Percentiles rank a stretch among this genome's conserved stretches.
These are phyloP conservation scores for Anniella stebbinsi DNA, from an alignment of 2,797 vertebrate species.

Conservation along the genomic window DNA sequence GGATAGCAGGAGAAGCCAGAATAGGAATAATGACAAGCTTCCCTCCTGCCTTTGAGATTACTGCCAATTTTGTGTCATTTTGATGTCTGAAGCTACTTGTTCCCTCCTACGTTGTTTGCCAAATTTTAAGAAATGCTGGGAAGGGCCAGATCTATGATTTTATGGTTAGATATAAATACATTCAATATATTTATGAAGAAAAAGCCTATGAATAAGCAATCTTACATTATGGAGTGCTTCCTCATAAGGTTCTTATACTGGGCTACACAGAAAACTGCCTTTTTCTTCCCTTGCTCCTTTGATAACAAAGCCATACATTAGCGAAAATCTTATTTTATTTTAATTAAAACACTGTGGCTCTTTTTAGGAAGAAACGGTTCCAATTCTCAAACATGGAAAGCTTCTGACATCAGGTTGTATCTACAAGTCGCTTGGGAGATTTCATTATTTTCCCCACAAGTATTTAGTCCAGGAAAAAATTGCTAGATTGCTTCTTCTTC, in stretches of 20 bases:
- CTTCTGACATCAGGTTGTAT: background rate
- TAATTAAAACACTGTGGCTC: background rate
- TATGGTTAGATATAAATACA: background rate
- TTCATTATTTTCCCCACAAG: background rate
- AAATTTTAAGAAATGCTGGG: background rate
- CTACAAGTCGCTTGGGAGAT: background rate
- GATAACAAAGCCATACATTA: background rate
- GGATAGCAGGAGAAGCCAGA: background rate
- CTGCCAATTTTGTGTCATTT: background rate
- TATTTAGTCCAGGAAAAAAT: background rate
- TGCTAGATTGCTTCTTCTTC: background rate
- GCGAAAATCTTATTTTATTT: background rate
- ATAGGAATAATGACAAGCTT: background rate
- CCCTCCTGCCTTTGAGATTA: background rate
- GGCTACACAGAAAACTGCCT: background rate
- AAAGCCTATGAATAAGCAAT: background rate
- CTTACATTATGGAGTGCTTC: background rate
- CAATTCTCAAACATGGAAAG: background rate
- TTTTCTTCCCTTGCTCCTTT: background rate
- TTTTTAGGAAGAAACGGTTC: conserved; percentile 14
- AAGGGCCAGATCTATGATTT: background rate
- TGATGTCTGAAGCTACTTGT: background rate
- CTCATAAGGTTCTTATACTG: background rate
- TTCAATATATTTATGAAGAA: background rate
- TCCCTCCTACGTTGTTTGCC: background rate